Base-by-base conservation (phyloP, 2,797 vertebrate genomes). In the Enteromius trimaculatus region DNA sequence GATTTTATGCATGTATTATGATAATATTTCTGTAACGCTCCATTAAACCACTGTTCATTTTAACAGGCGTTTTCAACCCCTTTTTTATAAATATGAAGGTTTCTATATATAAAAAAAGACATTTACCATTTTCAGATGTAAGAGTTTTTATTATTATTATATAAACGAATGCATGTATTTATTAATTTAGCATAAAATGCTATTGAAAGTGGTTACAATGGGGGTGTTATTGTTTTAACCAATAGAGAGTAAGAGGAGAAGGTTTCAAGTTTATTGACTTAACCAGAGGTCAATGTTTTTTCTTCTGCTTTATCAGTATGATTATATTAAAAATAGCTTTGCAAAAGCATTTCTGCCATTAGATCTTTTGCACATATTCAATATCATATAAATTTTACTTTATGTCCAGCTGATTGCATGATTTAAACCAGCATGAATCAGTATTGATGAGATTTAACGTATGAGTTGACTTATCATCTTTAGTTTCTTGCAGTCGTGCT, bases 141-240 rank as follows among this genome's bases (percentile, higher is more conserved):
- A 62, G 13, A 3, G 26, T 14, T 64, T 29, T 62, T 60, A n/a
- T 23, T 23, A 1, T 23, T 60, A 60, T 4, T 60, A 26, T 60
- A 29, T 51, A 4, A 47, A 39, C 0, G 6, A n/a, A 58, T 58
- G 1, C 0, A 58, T n/a, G 21, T 10, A 10, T 55, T 21, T 29
- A 26, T 26, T 13, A 13, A 14, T 62, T 3, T 31, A 51, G 31
- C 31, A 49, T 53, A 39, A 66, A 44, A 68, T 72, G 58, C 17
- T 11, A 19, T 64, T 72, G 3, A 13, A 79, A n/a, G 34, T 62
- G 1, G 23, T 65, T 31, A n/a, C 3, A 37, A 34, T 55, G 23
- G 76, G 84, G 86, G 89, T 60, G 85, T 87, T 62, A 13, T 21
- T 2, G 19, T 53, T 60, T 80, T 77, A 85, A 80, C 89, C 87